Conservation (phyloP, 2,797 vertebrate species). For the Trichosurus vulpecula region DNA sequence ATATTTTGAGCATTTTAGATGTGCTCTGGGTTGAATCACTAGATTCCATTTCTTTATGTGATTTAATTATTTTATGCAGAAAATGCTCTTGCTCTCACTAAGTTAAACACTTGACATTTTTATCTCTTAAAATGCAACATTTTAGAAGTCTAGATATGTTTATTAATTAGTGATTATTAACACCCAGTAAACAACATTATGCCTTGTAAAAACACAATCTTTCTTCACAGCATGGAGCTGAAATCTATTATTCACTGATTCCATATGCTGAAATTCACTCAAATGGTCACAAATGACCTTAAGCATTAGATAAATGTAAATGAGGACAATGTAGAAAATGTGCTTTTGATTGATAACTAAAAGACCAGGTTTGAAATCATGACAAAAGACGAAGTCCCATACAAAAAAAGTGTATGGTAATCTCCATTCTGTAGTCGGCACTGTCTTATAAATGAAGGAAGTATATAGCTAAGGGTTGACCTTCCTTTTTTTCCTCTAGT, state of each 20-base stretch:
- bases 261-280: slow-evolving; percentile 92
- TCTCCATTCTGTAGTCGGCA: slow-evolving; percentile 37
- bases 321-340: slow-evolving; percentile 85
- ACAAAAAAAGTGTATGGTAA: slow-evolving; percentile 55
- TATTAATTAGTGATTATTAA: slow-evolving; percentile 99
- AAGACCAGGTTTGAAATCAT: slow-evolving; percentile 84
- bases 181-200: slow-evolving; percentile 99
- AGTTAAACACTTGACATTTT: slow-evolving; percentile 89
- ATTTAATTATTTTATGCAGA: slow-evolving; percentile 80
- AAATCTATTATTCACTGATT: slow-evolving; percentile 91
- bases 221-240: slow-evolving; percentile 91
- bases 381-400: slow-evolving; percentile 78
- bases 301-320: slow-evolving; percentile 91
- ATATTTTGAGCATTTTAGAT: slow-evolving; percentile 17
- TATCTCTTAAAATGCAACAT: slow-evolving; percentile 85
- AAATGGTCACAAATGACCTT: slow-evolving; percentile 95
- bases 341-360: slow-evolving; percentile 88
- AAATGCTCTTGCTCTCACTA: slow-evolving; percentile 75
- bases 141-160: slow-evolving; percentile 91
- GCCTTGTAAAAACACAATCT: slow-evolving; percentile 98
- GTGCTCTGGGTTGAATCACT: slow-evolving; percentile 43
- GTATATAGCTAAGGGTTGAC: background rate
- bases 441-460: slow-evolving; percentile 21
- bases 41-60: slow-evolving; percentile 63
- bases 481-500: background rate